Conservation (phyloP, 2,797 vertebrate species). For the Meriones psammophilus region DNA sequence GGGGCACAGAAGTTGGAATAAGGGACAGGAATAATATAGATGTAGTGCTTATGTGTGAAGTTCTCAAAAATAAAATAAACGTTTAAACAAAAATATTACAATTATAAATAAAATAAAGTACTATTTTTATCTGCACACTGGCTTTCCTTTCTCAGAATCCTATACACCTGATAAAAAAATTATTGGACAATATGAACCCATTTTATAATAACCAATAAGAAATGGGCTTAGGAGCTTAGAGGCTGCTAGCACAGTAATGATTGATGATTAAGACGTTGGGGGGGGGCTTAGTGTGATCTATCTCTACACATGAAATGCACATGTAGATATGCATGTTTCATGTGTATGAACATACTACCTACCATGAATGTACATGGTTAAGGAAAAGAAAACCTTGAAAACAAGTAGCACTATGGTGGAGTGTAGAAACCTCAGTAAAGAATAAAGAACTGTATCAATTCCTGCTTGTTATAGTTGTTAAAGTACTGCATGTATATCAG, state of each 20-base stretch:
- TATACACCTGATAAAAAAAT: neutral
- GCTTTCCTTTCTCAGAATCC: neutral
- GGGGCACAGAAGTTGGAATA: too few species aligned
- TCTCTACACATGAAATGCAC: neutral
- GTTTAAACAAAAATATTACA: too few species aligned
- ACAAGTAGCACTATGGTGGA: neutral
- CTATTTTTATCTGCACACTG: neutral
- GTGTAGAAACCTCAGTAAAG: constrained; percentile 10
- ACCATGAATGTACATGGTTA: neutral
- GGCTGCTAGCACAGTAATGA: neutral
- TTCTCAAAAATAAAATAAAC: too few species aligned
- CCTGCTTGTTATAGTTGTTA: neutral
- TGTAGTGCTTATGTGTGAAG: too few species aligned
- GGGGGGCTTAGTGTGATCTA: neutral
- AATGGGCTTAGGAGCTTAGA: neutral
- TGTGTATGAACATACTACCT: neutral
- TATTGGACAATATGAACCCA: neutral
- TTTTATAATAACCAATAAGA: neutral
- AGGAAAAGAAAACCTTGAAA: neutral
- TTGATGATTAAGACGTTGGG: neutral
- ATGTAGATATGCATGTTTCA: neutral
- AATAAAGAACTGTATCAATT: neutral
- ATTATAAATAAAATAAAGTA: neutral
- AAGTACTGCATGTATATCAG: neutral
- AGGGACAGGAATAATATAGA: too few species aligned